Conservation (phyloP, 64 coral and sea anemone genomes). For the Stichodactyla mertensii region DNA sequence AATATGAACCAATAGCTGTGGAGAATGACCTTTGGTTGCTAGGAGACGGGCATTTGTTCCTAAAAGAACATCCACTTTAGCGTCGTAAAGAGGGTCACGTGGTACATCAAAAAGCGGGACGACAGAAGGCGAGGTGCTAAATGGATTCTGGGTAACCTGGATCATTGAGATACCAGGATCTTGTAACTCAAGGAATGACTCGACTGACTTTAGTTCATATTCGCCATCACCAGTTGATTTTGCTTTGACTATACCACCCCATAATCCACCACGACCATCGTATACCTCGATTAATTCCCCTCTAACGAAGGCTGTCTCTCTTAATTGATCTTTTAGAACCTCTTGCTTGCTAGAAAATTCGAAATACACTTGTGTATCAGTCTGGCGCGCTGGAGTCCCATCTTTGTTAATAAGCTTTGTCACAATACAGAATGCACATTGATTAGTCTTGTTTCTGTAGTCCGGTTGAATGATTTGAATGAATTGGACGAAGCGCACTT, state of each 20-base stretch:
- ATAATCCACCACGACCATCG: conserved; percentile 36
- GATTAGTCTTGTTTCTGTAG: conserved; percentile 25
- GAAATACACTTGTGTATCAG: conserved; percentile 36
- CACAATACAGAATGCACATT: conserved; percentile 33
- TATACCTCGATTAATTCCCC: conserved; percentile 38
- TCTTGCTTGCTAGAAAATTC: conserved; percentile 37
- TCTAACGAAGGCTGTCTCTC: neutral
- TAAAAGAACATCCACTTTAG: conserved; percentile 8
- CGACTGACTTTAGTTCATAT: neutral
- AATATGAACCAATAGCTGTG: conserved; percentile 44
- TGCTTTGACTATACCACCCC: conserved; percentile 43
- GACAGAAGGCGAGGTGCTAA: neutral
- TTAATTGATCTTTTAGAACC: conserved; percentile 14
- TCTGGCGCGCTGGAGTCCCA: neutral
- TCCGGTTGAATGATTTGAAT: conserved; percentile 40
- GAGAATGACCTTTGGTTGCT: conserved; percentile 36
- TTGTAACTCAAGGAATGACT: conserved; percentile 27
- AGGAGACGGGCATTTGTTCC: conserved; percentile 6
- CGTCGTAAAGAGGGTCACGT: neutral
- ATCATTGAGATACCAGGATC: conserved; percentile 46
- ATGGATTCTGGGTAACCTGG: conserved; percentile 33
- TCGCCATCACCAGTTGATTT: neutral
- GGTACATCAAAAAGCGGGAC: conserved; percentile 25
- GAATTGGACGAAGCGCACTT: conserved; percentile 27
- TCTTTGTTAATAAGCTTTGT: conserved; percentile 13